Evolutionary conservation across 2,797 vertebrate species (phyloP), one percentile per base, ranked within the genome.

Genomic region (Odontamblyopus rebecca): DNA sequence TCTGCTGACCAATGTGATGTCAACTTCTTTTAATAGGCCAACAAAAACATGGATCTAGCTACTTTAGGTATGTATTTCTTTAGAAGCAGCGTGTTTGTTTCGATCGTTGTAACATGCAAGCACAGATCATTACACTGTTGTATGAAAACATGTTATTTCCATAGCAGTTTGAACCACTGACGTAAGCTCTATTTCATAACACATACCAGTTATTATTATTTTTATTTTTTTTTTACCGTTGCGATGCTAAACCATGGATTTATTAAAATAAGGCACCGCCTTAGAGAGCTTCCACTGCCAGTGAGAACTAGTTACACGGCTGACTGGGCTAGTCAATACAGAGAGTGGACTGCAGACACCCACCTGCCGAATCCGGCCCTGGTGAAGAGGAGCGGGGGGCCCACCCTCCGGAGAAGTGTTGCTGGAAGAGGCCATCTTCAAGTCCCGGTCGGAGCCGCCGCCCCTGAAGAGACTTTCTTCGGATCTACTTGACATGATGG

Each of bases 301-400:
- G 80, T 41, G 50, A 6, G 67, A 26, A 57, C 81, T 56, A 68
- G 64, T 78, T 73, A 59, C 74, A 74, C 82, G 80, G 75, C 74
- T 76, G 70, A 61, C 54, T 57, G 82, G 67, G 61, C 74, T 75
- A 6, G 71, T 63, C 75, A 70, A 32, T 67, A 83, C 82, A 4
- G 56, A 62, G 63, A 63, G 72, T 59, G 51, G 71, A 71, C 68
- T 66, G 67, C 80, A 53, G 75, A 87, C 82, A 96, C 96, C 92
- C 93, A 97, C 96, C 96, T 97, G 95, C 86, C 96, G 95, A 84
- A 96, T 94, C 84, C 95, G 95, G 87, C 84, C 90, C 83, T 94
- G 94, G 83, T 94, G 93, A 85, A 83, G 82, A 81, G 91, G 93
- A 50, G 91, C 88, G 66, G 91, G 94, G 71, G 69, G 81, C 78